Percentiles rank a stretch among this genome's conserved stretches.
These are phyloP conservation scores for Cheirogaleus medius DNA, from an alignment of 2,113 vertebrate genomes.

Conservation along the genomic window DNA sequence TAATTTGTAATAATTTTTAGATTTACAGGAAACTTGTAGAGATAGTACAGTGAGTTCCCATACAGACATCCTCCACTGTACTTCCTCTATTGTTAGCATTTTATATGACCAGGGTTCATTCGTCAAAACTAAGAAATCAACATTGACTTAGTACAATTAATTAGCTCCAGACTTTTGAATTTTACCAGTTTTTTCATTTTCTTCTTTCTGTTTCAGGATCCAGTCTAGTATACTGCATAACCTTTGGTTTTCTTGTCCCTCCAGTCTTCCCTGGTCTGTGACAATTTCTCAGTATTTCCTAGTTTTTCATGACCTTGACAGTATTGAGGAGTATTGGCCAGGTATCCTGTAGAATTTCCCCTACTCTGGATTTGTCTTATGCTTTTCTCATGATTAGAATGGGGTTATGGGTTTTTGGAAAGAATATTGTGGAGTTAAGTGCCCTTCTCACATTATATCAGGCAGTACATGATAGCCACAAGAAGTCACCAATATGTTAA, in stretches of 20 bases:
- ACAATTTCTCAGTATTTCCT: not conserved
- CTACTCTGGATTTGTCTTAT: not conserved
- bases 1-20: conserved; percentile 34
- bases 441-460: not conserved
- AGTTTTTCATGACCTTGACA: not conserved
- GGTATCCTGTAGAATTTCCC: not conserved
- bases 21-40: not conserved
- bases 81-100: not conserved
- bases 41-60: not conserved
- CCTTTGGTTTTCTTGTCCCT: not conserved
- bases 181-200: not conserved
- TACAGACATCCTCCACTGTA: not conserved
- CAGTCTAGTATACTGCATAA: not conserved
- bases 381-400: not conserved
- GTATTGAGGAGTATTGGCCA: not conserved
- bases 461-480: not conserved
- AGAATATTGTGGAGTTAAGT: not conserved
- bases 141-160: not conserved
- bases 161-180: not conserved
- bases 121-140: not conserved
- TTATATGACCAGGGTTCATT: not conserved
- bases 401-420: not conserved
- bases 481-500: not conserved
- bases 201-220: not conserved
- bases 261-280: not conserved